A percentile compares a stretch with the other conserved stretches of the same genome.
Conservation (phyloP, 2,113 vertebrate species). For the Trematocara stigmaticum region DNA sequence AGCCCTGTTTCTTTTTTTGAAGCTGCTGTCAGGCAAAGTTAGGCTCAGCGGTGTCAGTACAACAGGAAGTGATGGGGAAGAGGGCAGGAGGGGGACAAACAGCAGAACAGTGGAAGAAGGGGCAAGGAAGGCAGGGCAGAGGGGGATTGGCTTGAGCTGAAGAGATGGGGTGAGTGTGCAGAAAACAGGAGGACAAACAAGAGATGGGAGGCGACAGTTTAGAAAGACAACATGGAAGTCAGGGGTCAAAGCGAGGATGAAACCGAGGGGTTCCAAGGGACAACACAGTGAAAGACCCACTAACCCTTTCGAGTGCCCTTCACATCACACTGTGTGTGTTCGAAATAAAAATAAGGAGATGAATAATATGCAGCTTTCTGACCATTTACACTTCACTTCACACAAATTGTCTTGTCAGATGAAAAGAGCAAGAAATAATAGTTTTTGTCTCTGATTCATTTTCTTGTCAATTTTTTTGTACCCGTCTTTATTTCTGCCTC, state of each 20-base stretch:
- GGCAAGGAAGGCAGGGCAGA: background rate
- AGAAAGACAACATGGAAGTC: conserved; percentile 6
- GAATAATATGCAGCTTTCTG: background rate
- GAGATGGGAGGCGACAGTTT: background rate
- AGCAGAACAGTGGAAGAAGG: background rate
- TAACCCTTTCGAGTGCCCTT: background rate
- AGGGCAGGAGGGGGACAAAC: background rate
- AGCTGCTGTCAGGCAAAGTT: conserved; percentile 40
- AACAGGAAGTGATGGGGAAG: conserved; percentile 18
- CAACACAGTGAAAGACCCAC: background rate
- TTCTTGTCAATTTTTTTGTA: background rate
- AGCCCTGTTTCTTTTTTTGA: conserved; percentile 22
- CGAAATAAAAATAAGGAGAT: background rate
- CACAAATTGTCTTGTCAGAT: background rate
- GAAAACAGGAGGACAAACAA: background rate
- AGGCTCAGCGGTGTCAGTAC: conserved; percentile 22
- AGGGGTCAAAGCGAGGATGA: background rate
- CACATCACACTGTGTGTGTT: background rate
- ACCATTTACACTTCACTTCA: background rate
- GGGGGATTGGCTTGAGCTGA: background rate
- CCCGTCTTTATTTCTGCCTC: background rate
- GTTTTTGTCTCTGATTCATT: background rate
- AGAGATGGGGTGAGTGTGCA: background rate
- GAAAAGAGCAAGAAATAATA: background rate
- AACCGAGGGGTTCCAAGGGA: background rate